Evolutionary conservation across 1,140 invertebrate species (phyloP).

Genomic region (Neoseiulus cucumeris): DNA sequence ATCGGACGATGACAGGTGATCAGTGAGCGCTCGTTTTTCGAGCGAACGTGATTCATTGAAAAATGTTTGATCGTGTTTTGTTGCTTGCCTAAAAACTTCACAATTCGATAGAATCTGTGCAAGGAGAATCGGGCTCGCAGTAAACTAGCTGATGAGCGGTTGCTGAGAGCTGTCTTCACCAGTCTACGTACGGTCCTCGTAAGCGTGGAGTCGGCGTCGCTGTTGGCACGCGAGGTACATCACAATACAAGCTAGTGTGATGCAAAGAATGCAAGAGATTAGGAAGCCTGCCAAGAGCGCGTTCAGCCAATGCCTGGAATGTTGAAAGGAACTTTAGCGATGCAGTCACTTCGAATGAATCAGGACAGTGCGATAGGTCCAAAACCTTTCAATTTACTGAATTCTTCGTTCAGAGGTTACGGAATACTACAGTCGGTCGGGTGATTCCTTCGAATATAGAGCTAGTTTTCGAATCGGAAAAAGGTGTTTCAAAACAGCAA

Average conservation of each 20-base stretch:
- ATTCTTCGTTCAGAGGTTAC: no score
- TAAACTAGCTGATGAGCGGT: conserved; percentile 11
- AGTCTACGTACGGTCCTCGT: conserved; percentile 1
- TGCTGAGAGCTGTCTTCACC: background rate
- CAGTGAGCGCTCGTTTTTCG: background rate
- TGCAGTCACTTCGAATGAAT: background rate
- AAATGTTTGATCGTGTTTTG: background rate
- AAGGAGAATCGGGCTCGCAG: background rate
- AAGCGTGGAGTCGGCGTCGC: background rate
- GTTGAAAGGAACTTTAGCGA: background rate
- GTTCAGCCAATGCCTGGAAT: conserved; percentile 5
- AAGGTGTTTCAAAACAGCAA: background rate
- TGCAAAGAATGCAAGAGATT: background rate
- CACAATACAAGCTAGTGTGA: background rate
- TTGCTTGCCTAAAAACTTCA: background rate
- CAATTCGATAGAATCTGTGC: no score
- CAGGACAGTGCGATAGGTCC: background rate
- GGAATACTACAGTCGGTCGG: no score
- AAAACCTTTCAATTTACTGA: no score
- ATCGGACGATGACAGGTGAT: no score
- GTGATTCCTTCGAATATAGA: no score
- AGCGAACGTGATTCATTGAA: background rate
- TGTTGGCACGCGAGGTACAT: conserved; percentile 7
- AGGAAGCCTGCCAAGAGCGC: background rate
- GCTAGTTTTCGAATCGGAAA: no score